These are phyloP conservation scores for Megaceryle torquata DNA, from an alignment of 2,113 vertebrate genomes.

Conservation along the genomic window DNA sequence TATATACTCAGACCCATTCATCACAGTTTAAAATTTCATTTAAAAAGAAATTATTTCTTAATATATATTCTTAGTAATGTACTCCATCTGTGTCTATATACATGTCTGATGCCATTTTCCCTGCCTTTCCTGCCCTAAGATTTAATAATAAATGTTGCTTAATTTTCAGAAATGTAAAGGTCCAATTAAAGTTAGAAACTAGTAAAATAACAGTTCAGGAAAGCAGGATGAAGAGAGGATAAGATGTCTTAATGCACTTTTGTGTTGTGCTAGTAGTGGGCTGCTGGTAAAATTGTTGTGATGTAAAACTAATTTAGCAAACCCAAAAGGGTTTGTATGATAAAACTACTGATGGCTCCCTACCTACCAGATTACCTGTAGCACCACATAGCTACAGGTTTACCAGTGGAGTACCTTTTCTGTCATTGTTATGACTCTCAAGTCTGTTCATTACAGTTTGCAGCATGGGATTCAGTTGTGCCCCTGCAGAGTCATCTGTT, in stretches of 20 bases:
- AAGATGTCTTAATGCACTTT: neutral
- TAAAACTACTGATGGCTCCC: neutral
- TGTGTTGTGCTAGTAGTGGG: neutral
- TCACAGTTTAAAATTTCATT: neutral
- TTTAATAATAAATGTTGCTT: neutral
- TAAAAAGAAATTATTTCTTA: neutral
- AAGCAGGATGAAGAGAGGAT: neutral
- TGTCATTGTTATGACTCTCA: neutral
- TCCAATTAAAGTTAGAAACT: neutral
- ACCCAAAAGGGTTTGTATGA: neutral
- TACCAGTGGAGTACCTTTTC: neutral
- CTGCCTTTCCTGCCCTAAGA: neutral
- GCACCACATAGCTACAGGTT: neutral
- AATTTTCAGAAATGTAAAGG: neutral
- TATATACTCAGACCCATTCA: neutral
- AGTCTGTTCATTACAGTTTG: neutral
- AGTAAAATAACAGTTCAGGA: neutral
- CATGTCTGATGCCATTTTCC: neutral
- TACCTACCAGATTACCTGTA: neutral
- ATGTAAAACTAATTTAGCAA: neutral
- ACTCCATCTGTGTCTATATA: neutral
- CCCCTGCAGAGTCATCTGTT: neutral
- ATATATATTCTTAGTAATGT: neutral
- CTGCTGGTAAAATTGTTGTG: neutral
- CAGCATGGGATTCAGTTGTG: neutral